These are phyloP conservation scores for Ammospiza caudacuta DNA, from an alignment of 2,113 vertebrate species.

Conservation along the genomic window DNA sequence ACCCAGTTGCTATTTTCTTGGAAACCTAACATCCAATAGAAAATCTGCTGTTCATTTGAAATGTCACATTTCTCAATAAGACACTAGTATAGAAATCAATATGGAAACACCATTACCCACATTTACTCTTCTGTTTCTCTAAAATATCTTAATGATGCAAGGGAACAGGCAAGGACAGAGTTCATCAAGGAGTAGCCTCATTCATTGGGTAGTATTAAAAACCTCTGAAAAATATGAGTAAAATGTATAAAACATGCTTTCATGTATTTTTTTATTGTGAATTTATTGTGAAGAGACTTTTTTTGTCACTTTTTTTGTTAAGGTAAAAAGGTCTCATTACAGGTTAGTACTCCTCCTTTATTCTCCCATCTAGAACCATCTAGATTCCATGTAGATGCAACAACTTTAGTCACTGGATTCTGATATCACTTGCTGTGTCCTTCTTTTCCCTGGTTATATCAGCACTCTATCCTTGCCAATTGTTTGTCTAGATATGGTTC, in stretches of 20 bases:
- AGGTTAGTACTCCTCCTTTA: not conserved
- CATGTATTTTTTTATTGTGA: not conserved
- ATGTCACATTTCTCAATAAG: too few species aligned
- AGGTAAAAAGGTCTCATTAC: not conserved
- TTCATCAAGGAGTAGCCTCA: too few species aligned
- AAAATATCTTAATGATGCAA: too few species aligned
- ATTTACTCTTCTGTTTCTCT: too few species aligned
- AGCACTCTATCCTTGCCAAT: not conserved
- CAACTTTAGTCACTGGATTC: not conserved
- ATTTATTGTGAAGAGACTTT: not conserved
- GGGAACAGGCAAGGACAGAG: too few species aligned
- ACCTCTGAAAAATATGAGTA: not conserved
- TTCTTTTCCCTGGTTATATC: not conserved
- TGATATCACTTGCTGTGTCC: not conserved
- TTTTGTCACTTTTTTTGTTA: not conserved
- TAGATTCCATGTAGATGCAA: accelerated
- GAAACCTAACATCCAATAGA: too few species aligned
- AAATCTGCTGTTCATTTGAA: too few species aligned
- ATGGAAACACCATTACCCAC: too few species aligned
- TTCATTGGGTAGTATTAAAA: not conserved
- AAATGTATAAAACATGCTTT: not conserved
- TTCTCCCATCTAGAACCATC: not conserved
- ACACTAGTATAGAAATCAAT: too few species aligned
- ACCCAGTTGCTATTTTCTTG: too few species aligned
- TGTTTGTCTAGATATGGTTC: not conserved